Base-by-base conservation (phyloP, 2,888 invertebrate genomes). In the Phragmatobia fuliginosa region DNA sequence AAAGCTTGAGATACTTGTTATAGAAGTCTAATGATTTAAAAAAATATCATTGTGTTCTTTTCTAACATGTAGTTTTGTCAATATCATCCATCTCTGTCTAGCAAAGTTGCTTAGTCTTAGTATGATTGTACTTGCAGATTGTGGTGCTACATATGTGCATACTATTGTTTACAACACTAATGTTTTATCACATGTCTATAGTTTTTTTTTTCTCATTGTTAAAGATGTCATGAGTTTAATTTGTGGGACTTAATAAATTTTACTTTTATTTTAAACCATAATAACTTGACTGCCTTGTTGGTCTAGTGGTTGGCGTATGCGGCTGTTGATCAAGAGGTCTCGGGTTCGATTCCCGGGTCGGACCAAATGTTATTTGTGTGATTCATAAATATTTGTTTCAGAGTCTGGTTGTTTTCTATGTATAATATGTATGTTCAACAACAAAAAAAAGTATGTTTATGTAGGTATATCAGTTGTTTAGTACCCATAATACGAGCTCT, bases 21-120 rank as follows among this genome's bases (percentile, higher is more conserved):
- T 67, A 81, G 73, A 74, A 81, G 73, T 32, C 59, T 41, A 66
- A 70, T 67, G 62, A 69, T 36, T n/a, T 60, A 16, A 70, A 69
- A 68, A 72, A 74, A 0, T 62, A 69, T 59, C 60, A 32, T 21
- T 3, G 33, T 59, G 11, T 49, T 59, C 64, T 66, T 65, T 62
- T 65, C n/a, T 56, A 56, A 16, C 28, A 16, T 2, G 11, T 28
- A 6, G 1, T 5, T 56, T 56, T 56, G 28, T 56, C 25, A 56
- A 56, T 11, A 6, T 11, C 52, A 28, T 28, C 1, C 16, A 28
- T 14, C 56, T 28, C 56, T 28, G 14, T 56, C 28, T 25, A 28
- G 16, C 25, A 28, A 25, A 56, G 25, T 7, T 3, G 2, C n/a
- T 49, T 49, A 49, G n/a, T 10, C 52, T 25, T 25, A 25, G 52